Base-by-base conservation (phyloP, 2,888 invertebrate species). In the Alsophila aescularia region DNA sequence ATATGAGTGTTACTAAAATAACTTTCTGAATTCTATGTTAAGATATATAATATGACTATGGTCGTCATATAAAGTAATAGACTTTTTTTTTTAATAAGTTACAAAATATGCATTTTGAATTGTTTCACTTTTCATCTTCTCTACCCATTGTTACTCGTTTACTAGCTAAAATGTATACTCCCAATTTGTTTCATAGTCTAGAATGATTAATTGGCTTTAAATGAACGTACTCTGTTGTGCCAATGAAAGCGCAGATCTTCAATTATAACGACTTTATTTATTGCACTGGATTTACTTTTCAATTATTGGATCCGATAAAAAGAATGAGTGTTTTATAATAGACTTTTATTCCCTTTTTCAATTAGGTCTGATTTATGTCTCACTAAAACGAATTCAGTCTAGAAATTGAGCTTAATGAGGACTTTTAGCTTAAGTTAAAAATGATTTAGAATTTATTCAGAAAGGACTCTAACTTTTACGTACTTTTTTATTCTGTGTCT, bases 201-300 rank as follows among this genome's bases (percentile, higher is more conserved):
- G 52, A 52, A 65, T 72, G 70, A 77, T 71, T n/a, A 69, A 76
- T 70, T 44, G 56, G 34, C 35, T 54, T 58, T 58, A 52, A 68
- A 67, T 60, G 59, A 64, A 65, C 62, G 63, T 63, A 65, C 71
- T 75, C n/a, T 62, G 62, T 69, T 66, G 15, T 41, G 31, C 56
- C 55, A 52, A 54, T 57, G 54, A 59, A 65, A 71, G 35, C 31
- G 15, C 24, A 29, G 43, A 48, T 54, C 55, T 49, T 51, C 47
- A 53, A 58, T 53, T 53, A 54, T 45, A 40, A 47, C 37, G 24
- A 43, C 32, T 53, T 50, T 48, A 52, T 52, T 52, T 51, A 56
- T 47, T 47, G 36, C 50, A 56, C 24, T 51, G 45, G 50, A 50
- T 56, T 51, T 56, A 48, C 53, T 51, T 42, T 53, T 57, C 48